These are phyloP conservation scores for Drosophila borborema DNA, from an alignment of 2,888 invertebrate species.

Conservation along the genomic window DNA sequence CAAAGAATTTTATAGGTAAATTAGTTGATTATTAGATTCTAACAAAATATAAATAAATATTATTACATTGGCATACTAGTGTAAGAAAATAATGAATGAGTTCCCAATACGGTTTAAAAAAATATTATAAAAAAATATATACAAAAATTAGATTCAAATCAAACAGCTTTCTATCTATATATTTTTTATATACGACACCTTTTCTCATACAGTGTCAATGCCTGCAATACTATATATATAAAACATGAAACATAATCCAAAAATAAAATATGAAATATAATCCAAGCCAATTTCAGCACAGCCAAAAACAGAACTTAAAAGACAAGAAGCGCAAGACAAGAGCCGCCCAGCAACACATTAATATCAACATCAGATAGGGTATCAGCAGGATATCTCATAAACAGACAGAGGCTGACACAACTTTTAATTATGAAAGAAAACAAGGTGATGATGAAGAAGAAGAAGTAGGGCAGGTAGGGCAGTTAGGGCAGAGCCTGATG, in stretches of 20 bases:
- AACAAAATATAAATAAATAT: too few relatives aligned
- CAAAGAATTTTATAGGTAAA: too few relatives aligned
- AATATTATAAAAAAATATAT: too few relatives aligned
- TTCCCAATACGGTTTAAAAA: too few relatives aligned
- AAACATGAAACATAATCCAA: neutral
- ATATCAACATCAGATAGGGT: slow-evolving; percentile 12
- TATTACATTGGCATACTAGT: too few relatives aligned
- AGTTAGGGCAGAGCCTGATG: neutral
- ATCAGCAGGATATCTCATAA: slow-evolving; percentile 46
- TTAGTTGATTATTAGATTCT: too few relatives aligned
- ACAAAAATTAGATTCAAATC: too few relatives aligned
- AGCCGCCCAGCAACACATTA: neutral
- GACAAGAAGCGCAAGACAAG: neutral
- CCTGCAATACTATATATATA: neutral
- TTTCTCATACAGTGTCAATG: neutral
- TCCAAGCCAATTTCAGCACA: neutral
- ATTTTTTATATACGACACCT: neutral
- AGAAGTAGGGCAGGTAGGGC: neutral
- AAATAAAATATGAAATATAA: neutral
- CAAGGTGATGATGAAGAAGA: neutral
- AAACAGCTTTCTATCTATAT: too few relatives aligned
- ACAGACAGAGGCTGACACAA: slow-evolving; percentile 22
- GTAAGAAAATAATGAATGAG: too few relatives aligned
- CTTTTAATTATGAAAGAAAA: slow-evolving; percentile 25
- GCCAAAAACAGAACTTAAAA: neutral